Conservation (phyloP, 2,797 vertebrate genomes). For the Eidolon dupreanum region DNA sequence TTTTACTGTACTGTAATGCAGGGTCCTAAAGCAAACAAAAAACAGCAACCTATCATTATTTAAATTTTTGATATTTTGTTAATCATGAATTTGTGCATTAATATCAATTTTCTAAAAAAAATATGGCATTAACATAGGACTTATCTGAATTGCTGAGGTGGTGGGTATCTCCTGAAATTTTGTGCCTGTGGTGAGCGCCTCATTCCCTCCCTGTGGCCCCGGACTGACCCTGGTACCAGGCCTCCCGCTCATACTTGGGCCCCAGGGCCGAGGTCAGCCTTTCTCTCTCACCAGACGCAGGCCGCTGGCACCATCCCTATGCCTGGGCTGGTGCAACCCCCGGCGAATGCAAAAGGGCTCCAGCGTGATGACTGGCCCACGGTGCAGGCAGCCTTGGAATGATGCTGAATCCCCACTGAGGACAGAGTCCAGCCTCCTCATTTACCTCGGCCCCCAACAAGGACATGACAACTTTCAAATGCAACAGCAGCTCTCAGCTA, state of each 20-base stretch:
- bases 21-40: neutral
- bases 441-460: accelerated
- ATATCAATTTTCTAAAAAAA: neutral
- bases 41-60: neutral
- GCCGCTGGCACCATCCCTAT: no score
- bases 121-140: neutral
- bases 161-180: neutral
- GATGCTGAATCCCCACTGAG: neutral
- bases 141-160: neutral
- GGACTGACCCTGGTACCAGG: neutral
- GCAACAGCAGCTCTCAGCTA: neutral
- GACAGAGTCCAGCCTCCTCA: neutral
- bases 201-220: neutral
- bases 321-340: no score
- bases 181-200: neutral
- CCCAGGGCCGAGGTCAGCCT: neutral
- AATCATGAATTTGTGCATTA: neutral
- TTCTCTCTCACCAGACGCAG: neutral
- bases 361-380: no score
- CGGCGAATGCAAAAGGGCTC: accelerated
- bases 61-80: neutral
- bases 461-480: neutral
- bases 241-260: accelerated
- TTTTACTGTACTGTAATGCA: accelerated
- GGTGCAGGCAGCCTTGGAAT: no score